A percentile compares a stretch with the other conserved stretches of the same genome.
Evolutionary conservation across 2,888 invertebrate species (phyloP).

Genomic region (Meteorus colon): DNA sequence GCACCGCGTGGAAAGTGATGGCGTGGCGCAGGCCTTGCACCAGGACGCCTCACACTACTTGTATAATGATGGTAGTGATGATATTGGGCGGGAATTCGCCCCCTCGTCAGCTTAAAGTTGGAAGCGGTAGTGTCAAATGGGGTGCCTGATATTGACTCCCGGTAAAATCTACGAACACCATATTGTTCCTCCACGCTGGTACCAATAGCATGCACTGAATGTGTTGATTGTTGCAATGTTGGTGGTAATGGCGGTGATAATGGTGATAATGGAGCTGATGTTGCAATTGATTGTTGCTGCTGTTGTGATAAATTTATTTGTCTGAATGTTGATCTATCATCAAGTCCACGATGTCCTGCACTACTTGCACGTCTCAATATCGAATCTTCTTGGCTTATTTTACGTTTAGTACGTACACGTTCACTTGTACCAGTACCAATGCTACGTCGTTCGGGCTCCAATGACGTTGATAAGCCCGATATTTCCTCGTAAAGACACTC

Average conservation of each 20-base stretch:
- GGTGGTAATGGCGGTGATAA: slow-evolving; percentile 49
- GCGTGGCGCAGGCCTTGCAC: slow-evolving; percentile 70
- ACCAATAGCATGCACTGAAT: slow-evolving; percentile 62
- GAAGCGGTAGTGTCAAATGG: slow-evolving; percentile 71
- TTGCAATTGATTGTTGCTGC: slow-evolving; percentile 53
- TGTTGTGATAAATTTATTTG: slow-evolving; percentile 37
- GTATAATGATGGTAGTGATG: slow-evolving; percentile 57
- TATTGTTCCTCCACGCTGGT: slow-evolving; percentile 69
- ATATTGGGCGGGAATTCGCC: slow-evolving; percentile 64
- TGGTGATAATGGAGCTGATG: slow-evolving; percentile 38
- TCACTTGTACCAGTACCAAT: slow-evolving; percentile 42
- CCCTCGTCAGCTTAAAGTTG: slow-evolving; percentile 74
- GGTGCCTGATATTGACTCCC: slow-evolving; percentile 65
- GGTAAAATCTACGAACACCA: slow-evolving; percentile 67
- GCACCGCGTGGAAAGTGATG: slow-evolving; percentile 75
- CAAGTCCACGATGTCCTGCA: slow-evolving; percentile 19
- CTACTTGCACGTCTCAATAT: slow-evolving; percentile 18
- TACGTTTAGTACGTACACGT: slow-evolving; percentile 49
- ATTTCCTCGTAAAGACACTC: slow-evolving; percentile 72
- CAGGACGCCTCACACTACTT: slow-evolving; percentile 73
- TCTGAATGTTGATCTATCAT: slow-evolving; percentile 13
- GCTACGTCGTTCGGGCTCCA: slow-evolving; percentile 57
- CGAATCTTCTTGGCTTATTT: slow-evolving; percentile 45
- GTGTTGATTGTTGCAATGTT: slow-evolving; percentile 51
- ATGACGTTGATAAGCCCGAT: slow-evolving; percentile 66